Conservation (phyloP, 2,113 vertebrate species). For the Anas platyrhynchos region DNA sequence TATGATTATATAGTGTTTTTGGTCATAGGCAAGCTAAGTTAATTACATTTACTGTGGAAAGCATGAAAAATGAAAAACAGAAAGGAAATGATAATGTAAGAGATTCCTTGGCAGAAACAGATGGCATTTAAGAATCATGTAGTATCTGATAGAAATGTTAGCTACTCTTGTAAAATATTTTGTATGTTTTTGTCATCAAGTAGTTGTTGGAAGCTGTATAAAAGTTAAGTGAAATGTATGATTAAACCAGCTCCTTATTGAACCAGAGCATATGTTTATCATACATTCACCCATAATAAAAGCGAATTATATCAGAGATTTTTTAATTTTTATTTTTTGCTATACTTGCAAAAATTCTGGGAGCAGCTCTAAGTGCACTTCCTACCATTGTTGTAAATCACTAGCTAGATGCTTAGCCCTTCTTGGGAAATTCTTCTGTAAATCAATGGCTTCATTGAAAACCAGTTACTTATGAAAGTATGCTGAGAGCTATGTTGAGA, state of each 20-base stretch:
- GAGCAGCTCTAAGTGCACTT: constrained; percentile 21
- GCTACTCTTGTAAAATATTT: neutral
- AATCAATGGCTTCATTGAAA: neutral
- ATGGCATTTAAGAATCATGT: neutral
- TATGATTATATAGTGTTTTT: neutral
- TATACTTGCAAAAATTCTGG: constrained; percentile 37
- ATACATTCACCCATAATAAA: neutral
- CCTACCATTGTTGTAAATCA: constrained; percentile 55
- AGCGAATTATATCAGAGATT: neutral
- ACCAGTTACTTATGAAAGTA: neutral
- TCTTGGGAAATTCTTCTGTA: constrained; percentile 22
- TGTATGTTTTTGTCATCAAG: neutral
- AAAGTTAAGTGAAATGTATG: neutral
- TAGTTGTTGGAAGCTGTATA: neutral
- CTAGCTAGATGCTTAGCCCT: constrained; percentile 10
- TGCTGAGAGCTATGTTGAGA: neutral
- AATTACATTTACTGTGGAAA: neutral
- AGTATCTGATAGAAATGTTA: neutral
- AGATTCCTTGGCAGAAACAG: neutral
- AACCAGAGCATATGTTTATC: neutral
- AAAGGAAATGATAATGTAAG: neutral
- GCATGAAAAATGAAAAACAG: neutral
- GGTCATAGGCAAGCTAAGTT: neutral
- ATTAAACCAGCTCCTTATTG: neutral
- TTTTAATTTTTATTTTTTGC: neutral